Base-by-base conservation (phyloP, 2,888 invertebrate genomes). In the Lycocerus yunnanus region DNA sequence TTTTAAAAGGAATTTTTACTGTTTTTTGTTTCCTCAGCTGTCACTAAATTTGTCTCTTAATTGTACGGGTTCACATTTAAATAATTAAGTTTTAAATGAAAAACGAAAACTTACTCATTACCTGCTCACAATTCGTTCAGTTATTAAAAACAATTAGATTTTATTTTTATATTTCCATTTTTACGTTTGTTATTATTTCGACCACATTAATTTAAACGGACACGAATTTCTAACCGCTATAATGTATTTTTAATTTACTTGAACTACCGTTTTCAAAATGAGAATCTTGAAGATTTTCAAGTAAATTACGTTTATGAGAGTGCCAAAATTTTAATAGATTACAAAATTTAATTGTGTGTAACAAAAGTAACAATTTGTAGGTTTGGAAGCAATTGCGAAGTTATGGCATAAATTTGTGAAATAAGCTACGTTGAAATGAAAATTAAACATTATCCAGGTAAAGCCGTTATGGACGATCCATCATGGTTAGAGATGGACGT, bases 381-480 rank as follows among this genome's bases (percentile, higher is more conserved):
- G 43, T 43, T 43, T 43, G 43, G 43, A 43, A 43, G 43, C 43
- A 43, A 43, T 43, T 43, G n/a, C 5, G 43, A 43, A 43, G 43
- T 63, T 63, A n/a, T 63, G 61, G n/a, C 13, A 18, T 63, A 18
- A 14, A 15, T 63, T 18, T 18, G 20, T n/a, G 61, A 63, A 18
- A 20, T 63, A 1, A 13, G 11, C 20, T 13, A 18, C 16, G n/a
- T 67, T 61, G 83, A 79, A 77, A 95, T 95, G 95, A 94, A 94
- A 90, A 93, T 95, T 79, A 93, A 94, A 86, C 93, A 93, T 83
- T 94, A 95, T 86, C 95, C 95, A 61, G 95, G 95, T 79, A 93
- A 94, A 88, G 95, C 93, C 79, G 94, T 95, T 84, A 82, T 89
- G 69, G 88, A 89, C 77, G 90, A 90, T 76, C 90, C 91, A 72